Base-by-base conservation (phyloP, 2,797 vertebrate genomes). In the Chloroceryle amazona region DNA sequence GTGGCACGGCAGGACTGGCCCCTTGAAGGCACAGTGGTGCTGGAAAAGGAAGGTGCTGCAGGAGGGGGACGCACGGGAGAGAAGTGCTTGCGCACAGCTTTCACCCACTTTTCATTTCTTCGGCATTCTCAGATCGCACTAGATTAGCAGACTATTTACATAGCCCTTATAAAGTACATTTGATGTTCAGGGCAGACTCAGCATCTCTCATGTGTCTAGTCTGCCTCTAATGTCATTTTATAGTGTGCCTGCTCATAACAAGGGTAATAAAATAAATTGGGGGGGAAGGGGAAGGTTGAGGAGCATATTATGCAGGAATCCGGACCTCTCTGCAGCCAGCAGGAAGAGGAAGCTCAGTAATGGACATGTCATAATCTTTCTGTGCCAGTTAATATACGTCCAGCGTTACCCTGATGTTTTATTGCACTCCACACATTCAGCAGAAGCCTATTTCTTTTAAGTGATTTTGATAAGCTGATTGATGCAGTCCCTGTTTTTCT, bases 401-500 rank as follows among this genome's bases (percentile, higher is more conserved):
- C 96, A 76, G 92, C 3, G 3, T 96, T 95, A 89, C 95, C 70
- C 89, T 91, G 95, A 75, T 97, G 95, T 94, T 96, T 97, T 96
- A 94, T 95, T 94, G 87, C 93, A 41, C 96, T 95, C 92, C 92
- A 89, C 96, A 92, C 96, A 62, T 86, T 84, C 91, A 35, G 95
- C 95, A 95, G 96, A 97, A 98, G 97, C 94, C 95, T 55, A 66
- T 94, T 93, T 87, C 92, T 90, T 95, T 89, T 95, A 90, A 91
- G 86, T 90, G 95, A 90, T 95, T 96, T 96, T 96, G 96, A 97
- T 91, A 96, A 95, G 96, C 58, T 97, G 97, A 97, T 97, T 88
- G 97, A 97, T 93, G 73, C 81, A 65, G 86, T 41, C 82, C 74
- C 93, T 92, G 71, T 90, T 94, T 97, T 95, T 96, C 96, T 97